phyloP scores from a whole-genome alignment of 2,113 vertebrate genomes.

The Arothron firmamentum region DNA sequence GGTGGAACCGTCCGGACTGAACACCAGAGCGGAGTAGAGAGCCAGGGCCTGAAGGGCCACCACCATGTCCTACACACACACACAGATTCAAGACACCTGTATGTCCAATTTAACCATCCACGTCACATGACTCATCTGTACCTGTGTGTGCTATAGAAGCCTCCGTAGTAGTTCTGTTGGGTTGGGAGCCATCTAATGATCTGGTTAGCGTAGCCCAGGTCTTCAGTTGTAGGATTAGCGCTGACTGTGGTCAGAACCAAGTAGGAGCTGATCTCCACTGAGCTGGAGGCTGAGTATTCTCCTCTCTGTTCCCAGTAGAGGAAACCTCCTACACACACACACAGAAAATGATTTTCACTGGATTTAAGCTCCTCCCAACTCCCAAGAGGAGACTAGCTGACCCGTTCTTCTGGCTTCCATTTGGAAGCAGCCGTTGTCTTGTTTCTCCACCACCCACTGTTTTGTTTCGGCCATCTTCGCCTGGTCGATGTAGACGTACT shows the following conservation, averaged over 20 bases:
- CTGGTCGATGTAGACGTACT: conserved; percentile 69
- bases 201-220: conserved; percentile 59
- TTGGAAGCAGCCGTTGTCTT: conserved; percentile 75
- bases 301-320: conserved; percentile 60
- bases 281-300: conserved; percentile 51
- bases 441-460: conserved; percentile 69
- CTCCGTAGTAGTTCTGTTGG: conserved; percentile 81
- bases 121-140: conserved; percentile 26
- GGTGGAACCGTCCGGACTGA: conserved; percentile 41
- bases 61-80: conserved; percentile 76
- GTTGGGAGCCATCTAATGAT: conserved; percentile 75
- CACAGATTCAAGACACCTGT: not conserved
- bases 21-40: conserved; percentile 69
- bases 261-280: conserved; percentile 79
- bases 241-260: conserved; percentile 73
- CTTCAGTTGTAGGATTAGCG: conserved; percentile 32
- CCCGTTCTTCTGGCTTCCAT: conserved; percentile 39
- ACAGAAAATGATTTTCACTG: not conserved
- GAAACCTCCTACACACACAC: conserved; percentile 48
- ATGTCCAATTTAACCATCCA: not conserved
- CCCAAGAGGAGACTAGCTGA: not conserved
- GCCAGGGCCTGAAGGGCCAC: conserved; percentile 82
- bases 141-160: conserved; percentile 84
- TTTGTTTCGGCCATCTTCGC: conserved; percentile 38
- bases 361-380: not conserved